Base-by-base conservation (phyloP, 2,888 invertebrate genomes). In the Trachelus tabidus region DNA sequence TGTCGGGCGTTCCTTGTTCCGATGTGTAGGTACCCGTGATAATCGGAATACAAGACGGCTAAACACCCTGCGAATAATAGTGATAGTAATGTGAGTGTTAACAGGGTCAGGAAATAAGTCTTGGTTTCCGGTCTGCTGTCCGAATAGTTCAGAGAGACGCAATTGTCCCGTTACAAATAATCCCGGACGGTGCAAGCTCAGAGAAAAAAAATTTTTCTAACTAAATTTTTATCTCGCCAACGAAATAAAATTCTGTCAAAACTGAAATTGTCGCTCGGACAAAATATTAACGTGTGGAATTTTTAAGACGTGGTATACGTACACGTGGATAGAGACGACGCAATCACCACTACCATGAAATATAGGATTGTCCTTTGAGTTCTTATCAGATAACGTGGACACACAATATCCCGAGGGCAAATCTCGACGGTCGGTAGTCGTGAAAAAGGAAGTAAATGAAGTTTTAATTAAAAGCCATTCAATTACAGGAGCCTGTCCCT, bases 381-480 rank as follows among this genome's bases (percentile, higher is more conserved):
- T 79, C 82, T 84, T 83, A 82, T 82, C 81, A 81, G 78, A 82
- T 77, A 82, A 84, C 80, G 83, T 77, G 79, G 76, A 80, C 80
- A 81, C 80, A 76, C 78, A 81, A 82, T 83, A 80, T 80, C 73
- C 76, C 75, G 68, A 76, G 40, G 31, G 31, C 71, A 31, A 71
- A 71, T 33, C 71, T 73, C 34, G 34, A 56, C 37, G 12, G 76
- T 76, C 77, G 75, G 71, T 56, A 74, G 79, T 73, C 75, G 76
- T 56, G 69, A 79, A 77, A 80, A 83, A 83, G 79, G 79, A 84
- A 83, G 83, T 79, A 84, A 83, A 79, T 83, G 81, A 83, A 86
- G 83, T 87, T 88, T 88, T 88, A 87, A 89, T 89, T 89, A 87
- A 87, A 87, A 85, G 80, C 82, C 79, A 85, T 87, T 88, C 87